phyloP scores from a whole-genome alignment of 1,140 invertebrate species.

The Calycopis cecrops region DNA sequence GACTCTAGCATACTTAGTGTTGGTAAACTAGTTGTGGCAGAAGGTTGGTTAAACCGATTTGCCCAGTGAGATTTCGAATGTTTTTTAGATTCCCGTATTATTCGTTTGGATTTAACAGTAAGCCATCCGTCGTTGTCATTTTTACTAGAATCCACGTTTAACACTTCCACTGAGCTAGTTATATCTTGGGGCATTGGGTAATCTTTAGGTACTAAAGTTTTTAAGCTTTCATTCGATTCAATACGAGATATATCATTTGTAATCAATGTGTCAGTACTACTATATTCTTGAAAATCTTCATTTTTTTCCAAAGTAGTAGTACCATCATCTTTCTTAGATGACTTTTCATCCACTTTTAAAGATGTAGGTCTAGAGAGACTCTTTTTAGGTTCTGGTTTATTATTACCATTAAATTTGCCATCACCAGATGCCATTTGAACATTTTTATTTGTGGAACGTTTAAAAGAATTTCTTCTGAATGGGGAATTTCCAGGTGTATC shows the following conservation, averaged over 20 bases:
- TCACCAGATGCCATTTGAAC: slow-evolving; percentile 51
- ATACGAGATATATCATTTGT: slow-evolving; percentile 67
- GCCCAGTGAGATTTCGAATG: slow-evolving; percentile 78
- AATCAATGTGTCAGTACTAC: slow-evolving; percentile 75
- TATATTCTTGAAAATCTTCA: slow-evolving; percentile 57
- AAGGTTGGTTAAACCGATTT: slow-evolving; percentile 80
- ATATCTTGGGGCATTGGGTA: slow-evolving; percentile 58
- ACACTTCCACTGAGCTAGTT: slow-evolving; percentile 76
- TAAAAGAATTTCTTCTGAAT: slow-evolving; percentile 37
- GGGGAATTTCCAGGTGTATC: slow-evolving; percentile 37
- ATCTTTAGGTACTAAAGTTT: slow-evolving; percentile 68
- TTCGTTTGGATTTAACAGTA: slow-evolving; percentile 78
- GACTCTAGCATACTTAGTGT: slow-evolving; percentile 77
- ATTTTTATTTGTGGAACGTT: slow-evolving; percentile 39
- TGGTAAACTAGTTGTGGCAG: slow-evolving; percentile 80
- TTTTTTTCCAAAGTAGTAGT: slow-evolving; percentile 42
- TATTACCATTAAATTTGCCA: slow-evolving; percentile 32
- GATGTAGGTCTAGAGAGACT: slow-evolving; percentile 44
- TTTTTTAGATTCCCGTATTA: slow-evolving; percentile 70
- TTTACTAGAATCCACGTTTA: slow-evolving; percentile 66
- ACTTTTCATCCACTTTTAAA: slow-evolving; percentile 49
- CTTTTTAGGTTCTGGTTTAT: slow-evolving; percentile 46
- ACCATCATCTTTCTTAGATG: slow-evolving; percentile 41
- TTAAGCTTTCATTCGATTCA: slow-evolving; percentile 70
- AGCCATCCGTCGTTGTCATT: slow-evolving; percentile 78